These are phyloP conservation scores for Cephus sareptanus DNA, from an alignment of 2,888 invertebrate genomes.

Conservation along the genomic window DNA sequence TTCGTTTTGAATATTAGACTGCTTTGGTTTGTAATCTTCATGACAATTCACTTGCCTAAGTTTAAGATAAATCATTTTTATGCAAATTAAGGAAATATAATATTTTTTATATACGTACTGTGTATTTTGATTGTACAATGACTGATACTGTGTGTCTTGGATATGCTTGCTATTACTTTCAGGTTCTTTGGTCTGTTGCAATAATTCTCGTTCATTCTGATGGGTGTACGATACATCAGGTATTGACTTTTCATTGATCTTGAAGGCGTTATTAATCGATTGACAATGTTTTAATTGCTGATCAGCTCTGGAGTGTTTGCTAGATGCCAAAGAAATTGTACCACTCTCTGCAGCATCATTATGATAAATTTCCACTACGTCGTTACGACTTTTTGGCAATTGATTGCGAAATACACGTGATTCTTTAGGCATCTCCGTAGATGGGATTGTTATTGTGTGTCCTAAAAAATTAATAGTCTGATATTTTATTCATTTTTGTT, in stretches of 20 bases:
- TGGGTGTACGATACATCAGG: background rate
- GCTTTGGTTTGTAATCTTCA: background rate
- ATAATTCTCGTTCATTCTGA: background rate
- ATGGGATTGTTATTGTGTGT: background rate
- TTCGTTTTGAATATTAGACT: background rate
- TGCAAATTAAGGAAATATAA: background rate
- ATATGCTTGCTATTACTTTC: background rate
- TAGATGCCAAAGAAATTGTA: constrained; percentile 42
- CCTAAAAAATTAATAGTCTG: background rate
- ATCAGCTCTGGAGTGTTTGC: constrained; percentile 39
- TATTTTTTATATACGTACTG: background rate
- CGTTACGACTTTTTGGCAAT: constrained; percentile 31
- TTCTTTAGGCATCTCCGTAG: background rate
- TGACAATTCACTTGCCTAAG: background rate
- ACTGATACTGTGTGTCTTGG: background rate
- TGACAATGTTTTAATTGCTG: background rate
- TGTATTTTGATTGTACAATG: background rate
- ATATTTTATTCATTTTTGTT: background rate
- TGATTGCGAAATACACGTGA: background rate
- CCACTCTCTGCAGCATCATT: constrained; percentile 46
- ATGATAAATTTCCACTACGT: constrained; percentile 56
- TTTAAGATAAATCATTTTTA: background rate
- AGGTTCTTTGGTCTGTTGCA: background rate
- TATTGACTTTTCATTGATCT: background rate
- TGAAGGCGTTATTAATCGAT: background rate